phyloP scores from a whole-genome alignment of 2,888 invertebrate species.

The Pristionchus japonicus region DNA sequence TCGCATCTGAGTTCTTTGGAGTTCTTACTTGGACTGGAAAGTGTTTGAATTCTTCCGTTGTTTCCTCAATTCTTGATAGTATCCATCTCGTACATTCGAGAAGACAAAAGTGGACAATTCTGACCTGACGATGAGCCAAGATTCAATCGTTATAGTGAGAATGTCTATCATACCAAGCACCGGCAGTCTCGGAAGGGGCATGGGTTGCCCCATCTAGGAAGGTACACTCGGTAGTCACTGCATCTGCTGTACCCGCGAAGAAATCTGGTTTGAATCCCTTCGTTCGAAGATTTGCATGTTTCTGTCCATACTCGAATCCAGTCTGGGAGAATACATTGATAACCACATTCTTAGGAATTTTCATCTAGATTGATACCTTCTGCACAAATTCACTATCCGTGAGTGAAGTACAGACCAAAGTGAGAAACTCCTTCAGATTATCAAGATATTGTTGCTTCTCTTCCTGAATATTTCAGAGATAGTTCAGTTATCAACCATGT shows the following conservation, averaged over 20 bases:
- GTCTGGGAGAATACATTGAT: constrained; percentile 48
- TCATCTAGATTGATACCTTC: too few relatives aligned
- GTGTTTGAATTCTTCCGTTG: constrained; percentile 42
- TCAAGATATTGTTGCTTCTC: constrained; percentile 60
- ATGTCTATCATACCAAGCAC: too few relatives aligned
- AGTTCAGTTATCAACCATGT: too few relatives aligned
- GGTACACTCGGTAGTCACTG: constrained; percentile 70
- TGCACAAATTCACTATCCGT: constrained; percentile 58
- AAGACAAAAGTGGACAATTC: constrained; percentile 45
- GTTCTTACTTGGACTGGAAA: not conserved
- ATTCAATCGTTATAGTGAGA: too few relatives aligned
- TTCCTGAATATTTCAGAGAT: constrained; percentile 51
- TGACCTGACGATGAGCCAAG: constrained; percentile 31
- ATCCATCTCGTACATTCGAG: constrained; percentile 42
- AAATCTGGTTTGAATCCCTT: constrained; percentile 67
- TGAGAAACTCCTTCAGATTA: constrained; percentile 62
- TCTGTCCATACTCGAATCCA: constrained; percentile 63
- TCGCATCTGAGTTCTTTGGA: not conserved
- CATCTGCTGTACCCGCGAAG: constrained; percentile 69
- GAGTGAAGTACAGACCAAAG: constrained; percentile 58
- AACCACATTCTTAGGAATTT: too few relatives aligned
- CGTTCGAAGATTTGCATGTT: constrained; percentile 61
- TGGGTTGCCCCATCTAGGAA: constrained; percentile 69
- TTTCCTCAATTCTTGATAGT: constrained; percentile 41
- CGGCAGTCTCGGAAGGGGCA: constrained; percentile 64